These are phyloP conservation scores for Oceanites oceanicus DNA, from an alignment of 2,113 vertebrate genomes.

Conservation along the genomic window DNA sequence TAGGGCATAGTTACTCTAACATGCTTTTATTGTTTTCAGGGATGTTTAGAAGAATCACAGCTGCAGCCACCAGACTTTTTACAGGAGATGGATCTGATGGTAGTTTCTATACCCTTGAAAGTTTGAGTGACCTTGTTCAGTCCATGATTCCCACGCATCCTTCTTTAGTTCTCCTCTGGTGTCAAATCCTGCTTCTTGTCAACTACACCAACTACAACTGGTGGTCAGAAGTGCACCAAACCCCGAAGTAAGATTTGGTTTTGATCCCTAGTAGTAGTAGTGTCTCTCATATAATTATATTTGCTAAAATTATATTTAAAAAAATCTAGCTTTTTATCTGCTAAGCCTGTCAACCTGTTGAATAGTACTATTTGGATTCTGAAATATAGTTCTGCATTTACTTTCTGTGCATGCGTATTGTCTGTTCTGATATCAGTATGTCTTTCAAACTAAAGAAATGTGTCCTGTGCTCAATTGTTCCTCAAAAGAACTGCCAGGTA, in stretches of 20 bases:
- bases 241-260: slow-evolving; percentile 80
- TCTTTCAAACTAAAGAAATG: background rate
- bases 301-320: background rate
- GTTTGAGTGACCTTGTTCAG: slow-evolving; percentile 84
- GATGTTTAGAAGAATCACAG: slow-evolving; percentile 94
- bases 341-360: background rate
- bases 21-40: slow-evolving; percentile 71
- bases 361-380: background rate
- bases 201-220: slow-evolving; percentile 95
- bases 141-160: slow-evolving; percentile 93
- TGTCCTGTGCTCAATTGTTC: background rate
- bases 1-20: background rate
- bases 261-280: background rate
- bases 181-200: slow-evolving; percentile 94
- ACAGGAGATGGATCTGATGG: slow-evolving; percentile 78
- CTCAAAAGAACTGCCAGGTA: background rate
- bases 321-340: background rate
- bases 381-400: background rate
- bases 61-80: slow-evolving; percentile 88
- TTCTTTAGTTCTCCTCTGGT: slow-evolving; percentile 95
- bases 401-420: background rate
- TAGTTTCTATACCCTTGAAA: slow-evolving; percentile 87
- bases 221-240: slow-evolving; percentile 98
- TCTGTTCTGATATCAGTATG: background rate
- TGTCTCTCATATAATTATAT: background rate